Conservation (phyloP, 2,888 invertebrate species). For the Ptychoptera albimana region DNA sequence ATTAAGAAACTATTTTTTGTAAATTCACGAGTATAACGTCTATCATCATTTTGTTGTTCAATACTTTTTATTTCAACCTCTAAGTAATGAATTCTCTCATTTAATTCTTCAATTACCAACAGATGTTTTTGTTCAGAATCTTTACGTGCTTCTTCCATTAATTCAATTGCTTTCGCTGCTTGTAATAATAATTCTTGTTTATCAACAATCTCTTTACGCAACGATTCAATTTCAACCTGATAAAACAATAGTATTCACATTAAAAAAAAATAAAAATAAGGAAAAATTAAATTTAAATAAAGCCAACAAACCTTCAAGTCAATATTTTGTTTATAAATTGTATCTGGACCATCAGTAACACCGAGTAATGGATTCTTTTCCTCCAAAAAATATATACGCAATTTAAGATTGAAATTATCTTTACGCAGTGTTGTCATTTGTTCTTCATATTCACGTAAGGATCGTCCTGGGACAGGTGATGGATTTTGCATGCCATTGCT, state of each 20-base stretch:
- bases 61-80: slow-evolving; percentile 16
- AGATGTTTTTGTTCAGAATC: slow-evolving; percentile 26
- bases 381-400: slow-evolving; percentile 81
- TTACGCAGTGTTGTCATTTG: slow-evolving; percentile 66
- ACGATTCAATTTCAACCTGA: slow-evolving; percentile 59
- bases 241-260: slow-evolving; percentile 13
- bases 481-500: slow-evolving; percentile 17
- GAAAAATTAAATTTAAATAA: not conserved
- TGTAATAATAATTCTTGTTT: slow-evolving; percentile 73
- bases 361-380: slow-evolving; percentile 44
- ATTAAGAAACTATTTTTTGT: too few relatives aligned
- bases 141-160: slow-evolving; percentile 49
- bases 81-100: slow-evolving; percentile 22
- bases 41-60: too few relatives aligned
- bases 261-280: not conserved
- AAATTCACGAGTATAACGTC: too few relatives aligned
- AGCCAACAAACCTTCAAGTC: slow-evolving; percentile 39
- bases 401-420: slow-evolving; percentile 84
- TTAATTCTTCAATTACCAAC: slow-evolving; percentile 23
- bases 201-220: slow-evolving; percentile 59
- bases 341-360: slow-evolving; percentile 18
- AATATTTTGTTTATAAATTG: slow-evolving; percentile 42
- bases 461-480: slow-evolving; percentile 42
- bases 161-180: slow-evolving; percentile 67
- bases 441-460: slow-evolving; percentile 83